Conservation (phyloP, 2,113 vertebrate species). For the Poeciliopsis retropinna region DNA sequence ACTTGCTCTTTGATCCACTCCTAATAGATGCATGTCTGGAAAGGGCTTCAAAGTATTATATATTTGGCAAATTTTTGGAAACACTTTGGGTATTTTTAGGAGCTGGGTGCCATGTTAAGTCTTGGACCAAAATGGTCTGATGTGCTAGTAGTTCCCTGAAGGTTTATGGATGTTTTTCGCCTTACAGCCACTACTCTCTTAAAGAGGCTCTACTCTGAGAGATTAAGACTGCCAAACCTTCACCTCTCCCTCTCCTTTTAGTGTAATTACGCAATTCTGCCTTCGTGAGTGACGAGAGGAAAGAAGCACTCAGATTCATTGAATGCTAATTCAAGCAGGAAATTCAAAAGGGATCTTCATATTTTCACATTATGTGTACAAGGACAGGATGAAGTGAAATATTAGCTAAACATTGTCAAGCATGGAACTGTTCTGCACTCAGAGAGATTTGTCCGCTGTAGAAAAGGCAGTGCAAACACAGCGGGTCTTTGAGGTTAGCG, state of each 20-base stretch:
- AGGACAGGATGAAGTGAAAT: slow-evolving; percentile 47
- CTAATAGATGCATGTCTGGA: neutral
- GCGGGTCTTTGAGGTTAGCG: slow-evolving; percentile 66
- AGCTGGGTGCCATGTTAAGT: slow-evolving; percentile 37
- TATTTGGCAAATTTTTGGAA: slow-evolving; percentile 28
- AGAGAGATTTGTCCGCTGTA: slow-evolving; percentile 25
- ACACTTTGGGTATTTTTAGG: slow-evolving; percentile 33
- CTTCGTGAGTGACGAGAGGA: slow-evolving; percentile 52
- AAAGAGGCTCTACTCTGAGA: slow-evolving; percentile 72
- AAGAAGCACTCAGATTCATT: slow-evolving; percentile 65
- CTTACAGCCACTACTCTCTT: slow-evolving; percentile 61
- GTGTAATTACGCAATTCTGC: slow-evolving; percentile 74
- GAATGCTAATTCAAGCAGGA: slow-evolving; percentile 70
- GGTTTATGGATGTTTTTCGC: slow-evolving; percentile 66
- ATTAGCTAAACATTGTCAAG: slow-evolving; percentile 46
- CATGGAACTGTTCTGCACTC: slow-evolving; percentile 29
- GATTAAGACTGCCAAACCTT: slow-evolving; percentile 76
- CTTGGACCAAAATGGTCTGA: slow-evolving; percentile 52
- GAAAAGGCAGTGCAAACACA: slow-evolving; percentile 31
- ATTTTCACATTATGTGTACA: slow-evolving; percentile 54
- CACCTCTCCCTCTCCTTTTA: slow-evolving; percentile 70
- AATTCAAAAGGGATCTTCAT: slow-evolving; percentile 63
- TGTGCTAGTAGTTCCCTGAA: slow-evolving; percentile 55
- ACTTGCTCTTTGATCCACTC: neutral
- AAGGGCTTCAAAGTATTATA: neutral